phyloP scores from a whole-genome alignment of 2,888 invertebrate species.

The Xylocampa areola region DNA sequence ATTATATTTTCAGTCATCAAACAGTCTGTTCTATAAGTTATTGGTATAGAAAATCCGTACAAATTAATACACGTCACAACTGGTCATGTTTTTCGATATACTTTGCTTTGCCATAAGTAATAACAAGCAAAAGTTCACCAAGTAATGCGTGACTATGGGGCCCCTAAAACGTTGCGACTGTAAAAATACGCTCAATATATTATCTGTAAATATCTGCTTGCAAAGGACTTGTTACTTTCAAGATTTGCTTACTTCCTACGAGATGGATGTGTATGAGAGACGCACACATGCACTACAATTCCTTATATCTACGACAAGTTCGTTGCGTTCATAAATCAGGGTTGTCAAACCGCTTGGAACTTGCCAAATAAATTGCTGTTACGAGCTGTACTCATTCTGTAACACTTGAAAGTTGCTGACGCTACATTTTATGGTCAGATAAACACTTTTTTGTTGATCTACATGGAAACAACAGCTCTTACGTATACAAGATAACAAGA shows the following conservation, averaged over 20 bases:
- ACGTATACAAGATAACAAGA: too few species aligned
- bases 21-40: too few species aligned
- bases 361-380: slow-evolving; percentile 77
- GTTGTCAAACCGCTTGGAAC: slow-evolving; percentile 77
- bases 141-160: slow-evolving; percentile 11
- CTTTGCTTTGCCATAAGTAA: slow-evolving; percentile 6
- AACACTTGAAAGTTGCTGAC: slow-evolving; percentile 57
- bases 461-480: neutral
- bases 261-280: slow-evolving; percentile 10
- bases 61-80: too few species aligned
- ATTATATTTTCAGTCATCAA: too few species aligned
- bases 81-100: slow-evolving; percentile 22
- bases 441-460: slow-evolving; percentile 15
- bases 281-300: slow-evolving; percentile 31
- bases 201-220: slow-evolving; percentile 29
- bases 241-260: slow-evolving; percentile 34
- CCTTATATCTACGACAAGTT: slow-evolving; percentile 40
- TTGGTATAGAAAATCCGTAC: too few species aligned
- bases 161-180: slow-evolving; percentile 16
- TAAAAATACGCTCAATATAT: slow-evolving; percentile 46
- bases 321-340: slow-evolving; percentile 77
- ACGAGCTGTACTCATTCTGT: slow-evolving; percentile 63
- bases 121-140: slow-evolving; percentile 24
- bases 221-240: slow-evolving; percentile 22
- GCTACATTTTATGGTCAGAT: slow-evolving; percentile 13